These are phyloP conservation scores for Malacosoma neustria DNA, from an alignment of 2,888 invertebrate genomes.

Conservation along the genomic window DNA sequence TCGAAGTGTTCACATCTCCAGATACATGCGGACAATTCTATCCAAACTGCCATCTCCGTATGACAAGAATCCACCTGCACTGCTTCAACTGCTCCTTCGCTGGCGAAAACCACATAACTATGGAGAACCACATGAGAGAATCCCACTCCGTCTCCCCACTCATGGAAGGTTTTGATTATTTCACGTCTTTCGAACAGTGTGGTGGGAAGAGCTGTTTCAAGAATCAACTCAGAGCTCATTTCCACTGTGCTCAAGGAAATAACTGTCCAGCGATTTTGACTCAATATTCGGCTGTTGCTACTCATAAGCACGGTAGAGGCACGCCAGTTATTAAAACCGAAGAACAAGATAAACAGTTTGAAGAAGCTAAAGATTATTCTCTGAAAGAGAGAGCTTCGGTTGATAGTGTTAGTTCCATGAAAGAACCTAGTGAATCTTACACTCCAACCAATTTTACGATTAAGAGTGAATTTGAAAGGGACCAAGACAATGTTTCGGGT, in stretches of 20 bases:
- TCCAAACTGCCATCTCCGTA: slow-evolving; percentile 80
- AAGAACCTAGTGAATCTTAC: slow-evolving; percentile 46
- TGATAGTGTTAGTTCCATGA: slow-evolving; percentile 52
- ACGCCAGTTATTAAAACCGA: slow-evolving; percentile 62
- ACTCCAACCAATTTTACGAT: slow-evolving; percentile 60
- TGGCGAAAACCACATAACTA: slow-evolving; percentile 84
- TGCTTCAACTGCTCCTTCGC: slow-evolving; percentile 92
- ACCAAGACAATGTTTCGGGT: slow-evolving; percentile 68
- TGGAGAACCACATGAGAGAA: slow-evolving; percentile 89
- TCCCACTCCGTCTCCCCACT: slow-evolving; percentile 89
- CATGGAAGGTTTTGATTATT: slow-evolving; percentile 89
- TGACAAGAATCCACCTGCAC: slow-evolving; percentile 86
- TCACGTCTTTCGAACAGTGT: slow-evolving; percentile 70
- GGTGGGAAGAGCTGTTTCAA: slow-evolving; percentile 67
- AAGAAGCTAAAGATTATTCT: slow-evolving; percentile 70
- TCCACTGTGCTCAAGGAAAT: slow-evolving; percentile 66
- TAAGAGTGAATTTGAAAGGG: slow-evolving; percentile 65
- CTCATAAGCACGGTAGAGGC: slow-evolving; percentile 66
- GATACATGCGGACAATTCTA: slow-evolving; percentile 81
- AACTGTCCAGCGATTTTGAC: slow-evolving; percentile 66
- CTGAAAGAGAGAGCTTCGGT: slow-evolving; percentile 62
- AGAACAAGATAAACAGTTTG: slow-evolving; percentile 52
- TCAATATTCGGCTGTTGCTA: slow-evolving; percentile 63
- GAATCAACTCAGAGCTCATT: slow-evolving; percentile 60
- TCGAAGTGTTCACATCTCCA: slow-evolving; percentile 75